Percentiles rank a stretch among this genome's conserved stretches.
Conservation (phyloP, 2,797 vertebrate genomes). For the Fistularia commersonii region DNA sequence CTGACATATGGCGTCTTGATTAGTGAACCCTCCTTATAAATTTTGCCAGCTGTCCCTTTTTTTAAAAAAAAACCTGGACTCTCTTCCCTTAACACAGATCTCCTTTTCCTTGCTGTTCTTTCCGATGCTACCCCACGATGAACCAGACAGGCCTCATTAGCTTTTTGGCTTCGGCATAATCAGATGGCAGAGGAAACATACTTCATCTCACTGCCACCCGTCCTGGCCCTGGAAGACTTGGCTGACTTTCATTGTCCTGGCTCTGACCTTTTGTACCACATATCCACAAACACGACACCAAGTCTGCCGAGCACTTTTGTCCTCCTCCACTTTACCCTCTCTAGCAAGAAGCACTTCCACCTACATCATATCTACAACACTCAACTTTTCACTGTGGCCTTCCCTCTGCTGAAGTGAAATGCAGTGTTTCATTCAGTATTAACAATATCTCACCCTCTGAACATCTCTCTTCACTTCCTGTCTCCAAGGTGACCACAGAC, state of each 20-base stretch:
- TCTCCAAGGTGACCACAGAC: conserved; percentile 91
- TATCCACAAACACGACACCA: conserved; percentile 27
- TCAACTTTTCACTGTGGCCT: conserved; percentile 3
- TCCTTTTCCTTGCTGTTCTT: conserved; percentile 36
- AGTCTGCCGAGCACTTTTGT: not conserved
- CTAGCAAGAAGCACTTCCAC: not conserved
- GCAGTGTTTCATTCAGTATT: conserved; percentile 24
- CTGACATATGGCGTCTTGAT: no score
- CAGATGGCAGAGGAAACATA: conserved; percentile 24
- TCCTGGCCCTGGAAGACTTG: conserved; percentile 27
- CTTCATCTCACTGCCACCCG: conserved; percentile 12
- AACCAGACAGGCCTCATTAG: conserved; percentile 63
- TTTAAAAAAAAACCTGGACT: no score
- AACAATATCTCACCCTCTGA: not conserved
- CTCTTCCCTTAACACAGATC: not conserved
- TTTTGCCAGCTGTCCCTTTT: no score
- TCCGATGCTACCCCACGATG: conserved; percentile 37
- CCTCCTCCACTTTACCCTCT: not conserved
- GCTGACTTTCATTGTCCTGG: conserved; percentile 21
- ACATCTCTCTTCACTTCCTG: conserved; percentile 6
- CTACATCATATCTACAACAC: not conserved
- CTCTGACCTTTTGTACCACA: conserved; percentile 35
- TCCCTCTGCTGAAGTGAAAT: conserved; percentile 20
- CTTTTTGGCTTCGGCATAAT: conserved; percentile 28
- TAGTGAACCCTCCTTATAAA: no score